Evolutionary conservation across 2,113 vertebrate species (phyloP).

Genomic region (Alligator mississippiensis): DNA sequence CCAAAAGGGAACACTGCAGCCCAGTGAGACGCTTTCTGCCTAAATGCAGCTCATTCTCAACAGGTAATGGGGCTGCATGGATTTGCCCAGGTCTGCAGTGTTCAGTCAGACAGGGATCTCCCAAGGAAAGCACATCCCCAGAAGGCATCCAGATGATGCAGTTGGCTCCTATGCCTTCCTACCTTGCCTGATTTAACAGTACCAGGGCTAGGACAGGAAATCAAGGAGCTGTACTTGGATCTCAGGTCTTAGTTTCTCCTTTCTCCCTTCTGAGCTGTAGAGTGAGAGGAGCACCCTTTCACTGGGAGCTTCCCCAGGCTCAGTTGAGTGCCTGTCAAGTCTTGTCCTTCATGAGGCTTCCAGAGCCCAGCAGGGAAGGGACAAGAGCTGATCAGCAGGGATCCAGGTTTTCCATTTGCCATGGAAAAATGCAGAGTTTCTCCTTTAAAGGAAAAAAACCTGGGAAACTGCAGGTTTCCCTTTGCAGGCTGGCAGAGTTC

Average conservation of each 20-base stretch:
- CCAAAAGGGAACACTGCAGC: not conserved
- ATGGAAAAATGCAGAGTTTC: too few relatives aligned
- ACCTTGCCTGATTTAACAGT: not conserved
- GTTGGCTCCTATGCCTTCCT: not conserved
- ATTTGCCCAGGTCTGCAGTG: not conserved
- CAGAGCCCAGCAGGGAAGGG: not conserved
- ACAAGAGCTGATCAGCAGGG: not conserved
- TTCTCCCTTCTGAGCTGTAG: not conserved
- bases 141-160: not conserved
- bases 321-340: not conserved
- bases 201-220: not conserved
- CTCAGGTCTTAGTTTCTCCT: accelerated
- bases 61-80: not conserved
- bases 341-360: not conserved
- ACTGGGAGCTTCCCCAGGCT: not conserved
- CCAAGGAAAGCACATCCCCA: not conserved
- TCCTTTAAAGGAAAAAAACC: too few relatives aligned
- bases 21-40: not conserved
- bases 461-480: too few relatives aligned
- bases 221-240: not conserved
- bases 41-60: not conserved
- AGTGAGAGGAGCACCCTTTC: not conserved
- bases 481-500: too few relatives aligned
- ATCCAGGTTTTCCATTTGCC: too few relatives aligned
- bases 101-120: not conserved